Base-by-base conservation (phyloP, 2,113 vertebrate genomes). In the Gambusia affinis region DNA sequence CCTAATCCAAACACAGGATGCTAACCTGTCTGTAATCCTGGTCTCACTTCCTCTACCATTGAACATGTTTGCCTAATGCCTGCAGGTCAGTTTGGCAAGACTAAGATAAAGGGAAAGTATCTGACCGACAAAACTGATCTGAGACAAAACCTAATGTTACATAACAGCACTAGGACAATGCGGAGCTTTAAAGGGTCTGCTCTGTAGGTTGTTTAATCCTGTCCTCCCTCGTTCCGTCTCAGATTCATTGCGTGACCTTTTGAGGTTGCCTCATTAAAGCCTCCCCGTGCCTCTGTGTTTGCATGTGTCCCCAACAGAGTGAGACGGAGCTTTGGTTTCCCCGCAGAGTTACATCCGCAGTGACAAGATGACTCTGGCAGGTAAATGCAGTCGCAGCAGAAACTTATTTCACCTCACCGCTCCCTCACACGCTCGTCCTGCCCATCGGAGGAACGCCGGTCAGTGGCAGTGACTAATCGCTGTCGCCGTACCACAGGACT, bases 281-380 rank as follows among this genome's bases (percentile, higher is more conserved):
- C 44, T 19, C 28, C 42, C 17, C n/a, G 60, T 71, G 63, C 80
- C n/a, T 79, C 51, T 82, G 68, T 85, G 8, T 72, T 61, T 76
- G 60, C 74, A 51, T 85, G 71, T 84, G 54, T 77, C 70, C 78
- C 60, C 60, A 70, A 77, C 81, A 91, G 87, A 90, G 84, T 70
- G 81, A 83, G 76, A 79, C 76, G 71, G 79, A 87, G 80, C 85
- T 71, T 81, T 73, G 78, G 74, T 63, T 72, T 91, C 87, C 64
- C 82, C 57, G 76, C 70, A 84, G 85, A 81, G 80, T 24, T 15
- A 79, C 71, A 82, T 22, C 76, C 80, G 51, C 87, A 87, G 70
- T 54, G 86, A 87, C 83, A 94, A 85, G 67, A 95, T 95, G 94
- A 95, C 93, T 33, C 90, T 95, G 81, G 94, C 94, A 94, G 94